These are phyloP conservation scores for Luffia ferchaultella DNA, from an alignment of 2,888 invertebrate species.

Conservation along the genomic window DNA sequence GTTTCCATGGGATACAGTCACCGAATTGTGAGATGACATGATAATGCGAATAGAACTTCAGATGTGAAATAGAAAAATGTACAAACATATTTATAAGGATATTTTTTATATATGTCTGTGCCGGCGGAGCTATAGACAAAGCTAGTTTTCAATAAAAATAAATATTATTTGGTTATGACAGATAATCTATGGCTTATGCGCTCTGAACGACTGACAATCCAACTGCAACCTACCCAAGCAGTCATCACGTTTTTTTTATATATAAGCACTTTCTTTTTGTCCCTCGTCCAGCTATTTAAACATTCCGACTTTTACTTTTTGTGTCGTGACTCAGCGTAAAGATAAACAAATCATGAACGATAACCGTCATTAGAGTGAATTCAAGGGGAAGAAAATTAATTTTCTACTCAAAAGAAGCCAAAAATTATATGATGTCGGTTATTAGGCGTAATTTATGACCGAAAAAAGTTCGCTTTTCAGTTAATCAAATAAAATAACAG, in stretches of 20 bases:
- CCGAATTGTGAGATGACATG: no score
- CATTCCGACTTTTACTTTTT: conserved; percentile 39
- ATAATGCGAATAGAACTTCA: no score
- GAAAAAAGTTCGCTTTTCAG: not conserved
- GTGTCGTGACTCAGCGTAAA: conserved; percentile 30
- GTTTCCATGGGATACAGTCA: no score
- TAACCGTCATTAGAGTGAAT: conserved; percentile 1
- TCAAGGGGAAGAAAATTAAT: conserved; percentile 5
- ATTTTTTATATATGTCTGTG: no score
- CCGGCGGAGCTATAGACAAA: no score
- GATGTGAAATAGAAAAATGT: no score
- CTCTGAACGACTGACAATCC: no score
- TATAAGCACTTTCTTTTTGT: conserved; percentile 25
- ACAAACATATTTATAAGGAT: no score
- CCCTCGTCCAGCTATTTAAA: conserved; percentile 25
- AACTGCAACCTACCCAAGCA: not conserved
- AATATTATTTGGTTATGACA: no score
- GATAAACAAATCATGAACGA: conserved; percentile 18
- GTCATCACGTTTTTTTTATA: not conserved
- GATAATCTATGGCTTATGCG: no score
- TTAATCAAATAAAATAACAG: not conserved
- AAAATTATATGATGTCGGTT: conserved; percentile 1
- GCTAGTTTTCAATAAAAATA: no score
- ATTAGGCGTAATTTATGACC: not conserved
- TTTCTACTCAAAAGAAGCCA: conserved; percentile 4